A percentile compares a stretch with the other conserved stretches of the same genome.
Evolutionary conservation across 2,113 vertebrate genomes (phyloP).

Genomic region (Coptodon bakossiorum): DNA sequence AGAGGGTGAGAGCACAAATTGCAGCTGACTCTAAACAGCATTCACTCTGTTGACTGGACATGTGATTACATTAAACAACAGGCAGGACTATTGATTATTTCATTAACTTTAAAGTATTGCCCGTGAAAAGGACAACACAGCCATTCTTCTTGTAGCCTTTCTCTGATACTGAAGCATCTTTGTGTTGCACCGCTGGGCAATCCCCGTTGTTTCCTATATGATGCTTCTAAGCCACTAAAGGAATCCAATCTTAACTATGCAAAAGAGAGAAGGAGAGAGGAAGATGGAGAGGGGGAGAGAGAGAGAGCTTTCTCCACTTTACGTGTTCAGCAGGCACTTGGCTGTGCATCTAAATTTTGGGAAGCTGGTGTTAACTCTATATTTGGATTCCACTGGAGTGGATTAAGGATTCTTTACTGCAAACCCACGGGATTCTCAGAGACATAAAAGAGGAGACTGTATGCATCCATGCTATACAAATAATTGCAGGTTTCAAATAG

Average conservation of each 20-base stretch:
- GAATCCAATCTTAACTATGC: conserved; percentile 56
- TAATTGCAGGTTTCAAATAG: conserved; percentile 78
- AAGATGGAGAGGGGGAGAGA: not conserved
- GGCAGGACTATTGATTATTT: conserved; percentile 54
- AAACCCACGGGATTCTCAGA: conserved; percentile 76
- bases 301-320: conserved; percentile 36
- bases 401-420: conserved; percentile 75
- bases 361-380: conserved; percentile 70
- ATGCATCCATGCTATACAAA: conserved; percentile 76
- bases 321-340: conserved; percentile 51
- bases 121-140: conserved; percentile 13
- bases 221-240: conserved; percentile 54
- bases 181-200: conserved; percentile 28
- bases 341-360: conserved; percentile 62
- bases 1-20: conserved; percentile 33
- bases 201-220: conserved; percentile 19
- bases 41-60: conserved; percentile 37
- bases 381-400: conserved; percentile 76
- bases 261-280: not conserved
- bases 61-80: conserved; percentile 46
- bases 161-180: conserved; percentile 8
- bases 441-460: conserved; percentile 74
- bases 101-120: conserved; percentile 55
- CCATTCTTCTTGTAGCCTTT: not conserved
- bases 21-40: conserved; percentile 33